Evolutionary conservation across 2,888 invertebrate genomes (phyloP), one percentile per base, ranked within the genome.

Genomic region (Caenorhabditis becei): DNA sequence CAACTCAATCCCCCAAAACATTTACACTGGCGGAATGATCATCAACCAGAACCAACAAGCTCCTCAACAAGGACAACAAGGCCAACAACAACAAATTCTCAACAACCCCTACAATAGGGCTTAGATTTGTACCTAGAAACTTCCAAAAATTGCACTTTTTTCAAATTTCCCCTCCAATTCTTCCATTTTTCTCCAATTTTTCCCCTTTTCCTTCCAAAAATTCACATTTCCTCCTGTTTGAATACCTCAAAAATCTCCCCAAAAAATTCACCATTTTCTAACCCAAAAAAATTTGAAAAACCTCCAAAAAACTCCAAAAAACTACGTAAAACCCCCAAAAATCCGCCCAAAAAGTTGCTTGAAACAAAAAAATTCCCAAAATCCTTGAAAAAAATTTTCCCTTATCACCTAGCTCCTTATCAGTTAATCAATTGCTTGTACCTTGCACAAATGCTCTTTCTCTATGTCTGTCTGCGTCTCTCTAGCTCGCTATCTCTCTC

Each of bases 71-170:
- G 10, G 78, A 44, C 82, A 80, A 51, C 83, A 81, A 56, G 71
- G 58, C 11, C 72, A 67, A 26, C 77, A 77, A 59, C 77, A 80
- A 41, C 84, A 84, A 47, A 79, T 83, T 11, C 35, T 85, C 53
- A 82, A 83, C 35, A 83, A 85, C 35, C 85, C 85, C 8, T 85
- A 85, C 58, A 41, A 41, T 16, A 62, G 77, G 51, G 41, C 62
- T 20, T 63, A 49, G 51, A 11, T 44, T 18, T 44, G 4, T 8
- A 32, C 28, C 32, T 7, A 32, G 10, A 32, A 23, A 37, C 53
- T 37, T 32, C 20, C 26, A 8, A 49, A 32, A 5, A 35, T 23
- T 7, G 3, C 20, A 37, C 8, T 44, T 41, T 11, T 10, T 58
- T 20, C 10, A n/a, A n/a, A n/a, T n/a, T n/a, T n/a, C n/a, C n/a